Evolutionary conservation across 2,113 vertebrate species (phyloP), one percentile per base, ranked within the genome.

Genomic region (Colius striatus): DNA sequence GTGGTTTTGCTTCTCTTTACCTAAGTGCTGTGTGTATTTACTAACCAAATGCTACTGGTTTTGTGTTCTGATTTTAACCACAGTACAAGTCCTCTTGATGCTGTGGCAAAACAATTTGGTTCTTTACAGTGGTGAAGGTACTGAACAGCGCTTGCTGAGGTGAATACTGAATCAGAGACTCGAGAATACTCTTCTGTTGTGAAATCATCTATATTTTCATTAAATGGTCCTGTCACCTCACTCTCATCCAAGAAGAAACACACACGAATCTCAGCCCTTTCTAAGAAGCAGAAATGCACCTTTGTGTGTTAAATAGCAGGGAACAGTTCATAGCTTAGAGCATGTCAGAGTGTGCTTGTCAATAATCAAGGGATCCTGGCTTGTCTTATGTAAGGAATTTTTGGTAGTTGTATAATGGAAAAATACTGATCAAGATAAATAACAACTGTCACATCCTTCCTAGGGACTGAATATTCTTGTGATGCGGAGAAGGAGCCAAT

Each of bases 1-100:
- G 84, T 58, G 83, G 80, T 48, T 95, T 94, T 89, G 70, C 53
- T 84, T 29, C 84, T 75, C 92, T 84, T 81, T 63, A 78, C 84
- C 76, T 32, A 45, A 70, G 74, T 50, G 87, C 83, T 62, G 60
- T 38, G 21, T 75, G 50, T 82, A 15, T 85, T 87, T 61, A 63
- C 76, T 45, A 6, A 32, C 60, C 43, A 45, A 23, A 36, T 55
- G 27, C 62, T 68, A 5, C 62, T 47, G 67, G 12, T 2, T 87
- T 76, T 85, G 36, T 70, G 83, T 85, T 88, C 66, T 53, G 53
- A 7, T 78, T 81, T 34, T 65, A 51, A 51, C 65, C 80, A 5
- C 57, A 23, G 57, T 10, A 13, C 55, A 74, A 70, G 55, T 10
- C 36, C 22, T 75, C 67, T 47, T 45, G 30, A 25, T 20, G 72